phyloP scores from a whole-genome alignment of 2,888 invertebrate genomes.

The Caradrina clavipalpis region DNA sequence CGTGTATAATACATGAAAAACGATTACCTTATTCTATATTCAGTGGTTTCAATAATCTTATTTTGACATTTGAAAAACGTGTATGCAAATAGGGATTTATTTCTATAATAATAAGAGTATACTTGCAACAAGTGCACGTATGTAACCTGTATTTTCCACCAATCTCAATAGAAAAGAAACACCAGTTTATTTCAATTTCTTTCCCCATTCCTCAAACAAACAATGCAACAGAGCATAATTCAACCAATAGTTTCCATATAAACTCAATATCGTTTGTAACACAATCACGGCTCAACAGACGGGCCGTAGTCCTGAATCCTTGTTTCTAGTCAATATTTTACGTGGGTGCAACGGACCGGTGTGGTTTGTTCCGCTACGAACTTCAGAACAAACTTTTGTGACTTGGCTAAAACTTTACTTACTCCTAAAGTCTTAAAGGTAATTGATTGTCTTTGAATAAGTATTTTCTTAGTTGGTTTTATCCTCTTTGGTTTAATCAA shows the following conservation, averaged over 20 bases:
- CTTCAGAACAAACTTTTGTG: slow-evolving; percentile 45
- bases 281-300: slow-evolving; percentile 60
- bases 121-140: too few species aligned
- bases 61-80: too few species aligned
- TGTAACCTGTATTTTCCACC: background rate
- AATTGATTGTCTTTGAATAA: slow-evolving; percentile 53
- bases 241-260: slow-evolving; percentile 43
- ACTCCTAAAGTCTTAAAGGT: slow-evolving; percentile 52
- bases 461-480: slow-evolving; percentile 17
- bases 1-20: too few species aligned
- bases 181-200: too few species aligned
- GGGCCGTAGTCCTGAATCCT: slow-evolving; percentile 64
- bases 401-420: slow-evolving; percentile 39
- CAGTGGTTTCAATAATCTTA: too few species aligned
- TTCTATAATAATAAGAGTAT: too few species aligned
- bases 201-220: background rate
- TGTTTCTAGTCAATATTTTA: slow-evolving; percentile 80
- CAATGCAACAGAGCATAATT: slow-evolving; percentile 28
- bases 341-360: slow-evolving; percentile 75
- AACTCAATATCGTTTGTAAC: slow-evolving; percentile 57
- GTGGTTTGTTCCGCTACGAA: slow-evolving; percentile 65
- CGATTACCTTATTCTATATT: too few species aligned
- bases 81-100: too few species aligned
- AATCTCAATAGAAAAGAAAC: background rate
- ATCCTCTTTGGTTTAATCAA: background rate